A percentile compares a stretch with the other conserved stretches of the same genome.
These are phyloP conservation scores for Takifugu rubripes DNA, from an alignment of 2,797 vertebrate species.

Conservation along the genomic window DNA sequence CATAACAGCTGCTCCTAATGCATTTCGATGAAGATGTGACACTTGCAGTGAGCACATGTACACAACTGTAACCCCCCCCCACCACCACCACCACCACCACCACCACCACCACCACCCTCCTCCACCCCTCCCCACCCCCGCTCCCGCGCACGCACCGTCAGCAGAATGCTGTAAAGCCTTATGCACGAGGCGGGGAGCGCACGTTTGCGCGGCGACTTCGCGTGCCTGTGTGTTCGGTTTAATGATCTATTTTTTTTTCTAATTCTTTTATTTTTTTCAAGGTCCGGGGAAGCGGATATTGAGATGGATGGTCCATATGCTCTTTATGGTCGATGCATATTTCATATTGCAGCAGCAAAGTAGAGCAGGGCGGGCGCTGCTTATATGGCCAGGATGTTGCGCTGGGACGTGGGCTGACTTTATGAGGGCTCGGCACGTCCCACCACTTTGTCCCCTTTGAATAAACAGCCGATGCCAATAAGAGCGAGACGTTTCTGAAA, in stretches of 20 bases:
- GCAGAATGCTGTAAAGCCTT: constrained; percentile 70
- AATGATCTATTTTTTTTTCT: constrained; percentile 56
- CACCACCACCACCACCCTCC: neutral
- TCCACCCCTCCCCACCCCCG: no score
- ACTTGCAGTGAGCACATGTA: constrained; percentile 22
- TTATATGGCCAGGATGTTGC: constrained; percentile 69
- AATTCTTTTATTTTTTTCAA: constrained; percentile 63
- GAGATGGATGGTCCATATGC: constrained; percentile 76
- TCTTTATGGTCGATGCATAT: constrained; percentile 76
- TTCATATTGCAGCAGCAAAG: constrained; percentile 70
- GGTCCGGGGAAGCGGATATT: constrained; percentile 68
- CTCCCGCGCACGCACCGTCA: constrained; percentile 48
- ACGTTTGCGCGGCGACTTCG: constrained; percentile 65
- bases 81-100: constrained; percentile 10
- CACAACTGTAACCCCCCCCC: constrained; percentile 22
- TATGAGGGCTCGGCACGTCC: constrained; percentile 59
- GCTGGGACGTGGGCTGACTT: constrained; percentile 67
- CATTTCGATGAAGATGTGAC: constrained; percentile 37
- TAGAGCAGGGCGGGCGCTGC: constrained; percentile 58
- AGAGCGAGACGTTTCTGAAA: constrained; percentile 38
- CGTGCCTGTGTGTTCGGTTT: constrained; percentile 56
- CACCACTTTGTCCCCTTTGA: constrained; percentile 58
- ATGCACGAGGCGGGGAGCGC: constrained; percentile 63
- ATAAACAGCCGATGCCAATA: constrained; percentile 49
- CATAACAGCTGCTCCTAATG: constrained; percentile 37